Evolutionary conservation across 2,888 invertebrate species (phyloP), one percentile per base, ranked within the genome.

Genomic region (Laspeyria flexula): DNA sequence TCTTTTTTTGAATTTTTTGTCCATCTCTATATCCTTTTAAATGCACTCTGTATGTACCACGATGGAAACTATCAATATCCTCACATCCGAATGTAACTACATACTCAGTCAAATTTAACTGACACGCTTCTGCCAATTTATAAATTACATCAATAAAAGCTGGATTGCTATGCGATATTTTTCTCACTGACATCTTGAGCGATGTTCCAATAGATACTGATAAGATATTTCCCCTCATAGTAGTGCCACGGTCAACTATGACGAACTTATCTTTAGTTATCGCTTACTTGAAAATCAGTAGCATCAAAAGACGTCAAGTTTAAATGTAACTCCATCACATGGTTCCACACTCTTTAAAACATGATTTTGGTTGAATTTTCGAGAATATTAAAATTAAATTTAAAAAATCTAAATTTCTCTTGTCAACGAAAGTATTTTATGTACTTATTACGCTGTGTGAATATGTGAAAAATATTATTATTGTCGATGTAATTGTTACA

Each of bases 121-220:
- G 60, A 30, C 73, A 69, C 37, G 72, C 55, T 46, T 81, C 64
- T 1, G 85, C 79, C 35, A 81, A 70, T 76, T 79, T 77, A 50
- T 74, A 56, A 51, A 88, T 81, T 49, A 88, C 74, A 16, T 73
- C 74, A 18, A 79, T 57, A 31, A 88, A 67, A 48, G 85, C 84
- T 54, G 72, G 70, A 23, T 80, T 75, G 35, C 77, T 76, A 39
- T 72, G 73, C 30, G 88, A 87, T 58, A 85, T 67, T 72, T 84
- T 88, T 55, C 83, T 77, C 38, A 53, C 58, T n/a, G 81, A 82
- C 85, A 88, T 88, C 48, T 62, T 57, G 65, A 34, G 54, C 57
- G 16, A 41, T 46, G 50, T 44, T 39, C 37, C 34, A 48, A 62
- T 54, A 59, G 53, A 57, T 47, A 68, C 68, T 67, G 45, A 62